Conservation (phyloP, 2,113 vertebrate genomes). For the Nanorana parkeri region DNA sequence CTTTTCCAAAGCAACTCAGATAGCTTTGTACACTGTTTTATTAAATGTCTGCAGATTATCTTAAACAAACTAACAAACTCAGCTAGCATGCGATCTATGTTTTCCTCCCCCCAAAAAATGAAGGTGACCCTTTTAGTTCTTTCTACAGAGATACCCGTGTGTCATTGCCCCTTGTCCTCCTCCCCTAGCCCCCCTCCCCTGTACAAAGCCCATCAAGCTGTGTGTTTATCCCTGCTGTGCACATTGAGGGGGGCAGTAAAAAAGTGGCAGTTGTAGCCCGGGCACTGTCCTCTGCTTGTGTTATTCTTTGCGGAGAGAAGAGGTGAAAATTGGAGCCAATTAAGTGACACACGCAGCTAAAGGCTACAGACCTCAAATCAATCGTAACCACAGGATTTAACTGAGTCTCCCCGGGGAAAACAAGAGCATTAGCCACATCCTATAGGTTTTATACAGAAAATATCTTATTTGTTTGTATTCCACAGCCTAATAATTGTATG, state of each 20-base stretch:
- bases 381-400: constrained; percentile 38
- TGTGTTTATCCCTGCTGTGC: constrained; percentile 49
- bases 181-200: background rate
- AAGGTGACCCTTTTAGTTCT: too few species aligned
- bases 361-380: constrained; percentile 41
- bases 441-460: background rate
- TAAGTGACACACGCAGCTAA: constrained; percentile 47
- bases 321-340: constrained; percentile 54
- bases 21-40: too few species aligned
- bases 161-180: background rate
- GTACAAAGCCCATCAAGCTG: constrained; percentile 30
- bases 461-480: too few species aligned
- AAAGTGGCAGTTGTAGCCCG: constrained; percentile 5
- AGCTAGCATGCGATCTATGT: too few species aligned
- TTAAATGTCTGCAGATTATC: too few species aligned
- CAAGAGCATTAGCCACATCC: background rate
- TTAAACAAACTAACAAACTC: too few species aligned
- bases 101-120: too few species aligned
- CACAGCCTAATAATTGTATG: too few species aligned
- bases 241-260: constrained; percentile 6
- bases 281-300: background rate
- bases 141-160: too few species aligned
- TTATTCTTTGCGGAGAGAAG: constrained; percentile 34
- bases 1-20: too few species aligned
- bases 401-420: background rate